Percentiles rank a stretch among this genome's conserved stretches.
phyloP scores from a whole-genome alignment of 2,888 invertebrate species.

The Drosophila hamatofila region DNA sequence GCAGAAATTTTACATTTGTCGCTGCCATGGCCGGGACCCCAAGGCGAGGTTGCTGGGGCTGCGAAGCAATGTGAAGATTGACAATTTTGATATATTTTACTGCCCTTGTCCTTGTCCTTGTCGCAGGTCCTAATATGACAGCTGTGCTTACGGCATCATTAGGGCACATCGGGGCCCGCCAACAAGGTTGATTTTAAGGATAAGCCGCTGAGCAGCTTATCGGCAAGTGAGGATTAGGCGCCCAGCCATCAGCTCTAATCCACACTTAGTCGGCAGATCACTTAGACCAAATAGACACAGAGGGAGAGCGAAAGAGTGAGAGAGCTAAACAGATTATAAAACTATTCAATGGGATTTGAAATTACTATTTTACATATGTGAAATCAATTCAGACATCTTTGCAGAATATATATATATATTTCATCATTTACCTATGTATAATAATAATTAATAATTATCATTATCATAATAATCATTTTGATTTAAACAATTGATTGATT shows the following conservation, averaged over 20 bases:
- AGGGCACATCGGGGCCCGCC: conserved; percentile 29
- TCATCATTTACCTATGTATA: neutral
- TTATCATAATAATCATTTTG: too few species aligned
- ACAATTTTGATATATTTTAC: conserved; percentile 49
- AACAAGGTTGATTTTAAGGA: conserved; percentile 68
- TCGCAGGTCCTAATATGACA: conserved; percentile 58
- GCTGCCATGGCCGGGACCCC: conserved; percentile 22
- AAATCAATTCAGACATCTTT: neutral
- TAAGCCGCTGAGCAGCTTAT: conserved; percentile 73
- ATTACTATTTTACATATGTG: neutral
- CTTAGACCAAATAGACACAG: conserved; percentile 2
- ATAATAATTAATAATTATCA: too few species aligned
- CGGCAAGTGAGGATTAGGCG: conserved; percentile 45
- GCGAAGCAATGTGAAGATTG: conserved; percentile 30
- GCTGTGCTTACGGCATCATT: conserved; percentile 69
- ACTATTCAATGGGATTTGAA: neutral
- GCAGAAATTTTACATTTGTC: conserved; percentile 73
- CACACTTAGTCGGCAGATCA: conserved; percentile 25
- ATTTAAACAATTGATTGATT: too few species aligned
- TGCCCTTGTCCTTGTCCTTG: conserved; percentile 13
- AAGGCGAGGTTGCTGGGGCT: neutral
- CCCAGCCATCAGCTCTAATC: conserved; percentile 27
- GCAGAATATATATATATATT: neutral
- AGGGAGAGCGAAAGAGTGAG: neutral
- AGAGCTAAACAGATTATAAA: neutral